Evolutionary conservation across 2,113 vertebrate species (phyloP).

Genomic region (Pao palembangensis): DNA sequence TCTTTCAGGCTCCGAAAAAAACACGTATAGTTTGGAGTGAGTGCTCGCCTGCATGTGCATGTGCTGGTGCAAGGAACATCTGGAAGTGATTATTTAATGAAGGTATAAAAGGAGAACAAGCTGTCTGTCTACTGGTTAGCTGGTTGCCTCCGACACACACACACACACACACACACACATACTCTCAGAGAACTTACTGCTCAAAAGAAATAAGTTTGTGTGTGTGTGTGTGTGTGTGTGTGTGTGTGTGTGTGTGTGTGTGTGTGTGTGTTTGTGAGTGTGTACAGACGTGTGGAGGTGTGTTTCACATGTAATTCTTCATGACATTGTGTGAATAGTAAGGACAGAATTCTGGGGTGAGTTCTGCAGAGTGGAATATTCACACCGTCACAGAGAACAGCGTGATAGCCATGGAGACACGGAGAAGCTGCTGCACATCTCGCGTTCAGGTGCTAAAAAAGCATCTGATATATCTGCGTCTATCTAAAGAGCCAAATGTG

Average conservation of each 20-base stretch:
- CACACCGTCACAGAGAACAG: neutral
- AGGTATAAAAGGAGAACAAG: slow-evolving; percentile 37
- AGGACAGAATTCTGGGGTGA: slow-evolving; percentile 13
- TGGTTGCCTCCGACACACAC: slow-evolving; percentile 28
- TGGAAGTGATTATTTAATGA: slow-evolving; percentile 36
- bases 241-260: slow-evolving; percentile 1
- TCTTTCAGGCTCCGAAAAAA: neutral
- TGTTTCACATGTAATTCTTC: slow-evolving; percentile 7
- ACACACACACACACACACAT: slow-evolving; percentile 4
- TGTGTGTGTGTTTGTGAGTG: slow-evolving; percentile 2
- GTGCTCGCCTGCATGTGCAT: slow-evolving; percentile 23
- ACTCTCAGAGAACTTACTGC: slow-evolving; percentile 20
- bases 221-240: neutral
- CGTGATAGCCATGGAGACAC: neutral
- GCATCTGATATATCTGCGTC: slow-evolving; percentile 38
- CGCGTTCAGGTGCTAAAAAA: slow-evolving; percentile 36
- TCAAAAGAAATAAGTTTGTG: slow-evolving; percentile 19
- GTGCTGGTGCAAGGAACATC: slow-evolving; percentile 20
- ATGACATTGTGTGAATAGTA: slow-evolving; percentile 16
- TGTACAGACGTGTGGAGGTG: neutral
- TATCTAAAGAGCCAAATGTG: slow-evolving; percentile 55
- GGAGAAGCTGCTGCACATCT: slow-evolving; percentile 4
- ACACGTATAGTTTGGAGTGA: neutral
- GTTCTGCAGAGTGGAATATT: slow-evolving; percentile 25
- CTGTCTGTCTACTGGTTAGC: slow-evolving; percentile 41